Evolutionary conservation across 2,888 invertebrate genomes (phyloP), one percentile per base, ranked within the genome.

Genomic region (Cantharis flavilabris): DNA sequence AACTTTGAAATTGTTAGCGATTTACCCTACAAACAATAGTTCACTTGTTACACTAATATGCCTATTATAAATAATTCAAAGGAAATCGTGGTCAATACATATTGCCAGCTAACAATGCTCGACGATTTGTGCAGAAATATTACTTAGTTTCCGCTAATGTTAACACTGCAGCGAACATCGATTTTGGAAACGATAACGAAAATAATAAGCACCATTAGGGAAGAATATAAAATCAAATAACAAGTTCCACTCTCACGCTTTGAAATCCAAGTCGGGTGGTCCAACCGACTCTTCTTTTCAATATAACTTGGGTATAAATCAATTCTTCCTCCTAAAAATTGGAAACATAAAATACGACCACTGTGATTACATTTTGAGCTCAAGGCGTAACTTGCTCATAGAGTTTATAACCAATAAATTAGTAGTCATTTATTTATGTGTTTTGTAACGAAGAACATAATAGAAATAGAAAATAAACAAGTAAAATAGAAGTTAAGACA

Each of bases 1-100:
- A 81, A 82, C 76, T 71, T 71, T 69, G 70, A 76, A 75, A 81
- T 81, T 81, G 80, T 79, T 80, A 80, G 78, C 77, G 76, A 78
- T 79, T 81, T 80, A 80, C 74, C 76, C 75, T 76, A 71, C 75
- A 79, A 73, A 79, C 77, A 79, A 81, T 80, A 76, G 79, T 79
- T 75, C 79, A 79, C 79, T 79, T 79, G 79, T 79, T 75, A 75
- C 74, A 69, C 79, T 75, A 77, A 75, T 77, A 79, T 73, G 72
- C 67, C 75, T 71, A 75, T 75, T 72, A 79, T 79, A 79, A 79
- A 79, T 79, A 76, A 79, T 79, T 79, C 79, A 79, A 75, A 71
- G 75, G 70, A 67, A 72, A 72, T 70, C 76, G 69, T 71, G 76
- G 75, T 73, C 78, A 73, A 76, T 72, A 69, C 72, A 76, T 76